Evolutionary conservation across 2,888 invertebrate genomes (phyloP), one percentile per base, ranked within the genome.

Genomic region (Microctonus hyperodae): DNA sequence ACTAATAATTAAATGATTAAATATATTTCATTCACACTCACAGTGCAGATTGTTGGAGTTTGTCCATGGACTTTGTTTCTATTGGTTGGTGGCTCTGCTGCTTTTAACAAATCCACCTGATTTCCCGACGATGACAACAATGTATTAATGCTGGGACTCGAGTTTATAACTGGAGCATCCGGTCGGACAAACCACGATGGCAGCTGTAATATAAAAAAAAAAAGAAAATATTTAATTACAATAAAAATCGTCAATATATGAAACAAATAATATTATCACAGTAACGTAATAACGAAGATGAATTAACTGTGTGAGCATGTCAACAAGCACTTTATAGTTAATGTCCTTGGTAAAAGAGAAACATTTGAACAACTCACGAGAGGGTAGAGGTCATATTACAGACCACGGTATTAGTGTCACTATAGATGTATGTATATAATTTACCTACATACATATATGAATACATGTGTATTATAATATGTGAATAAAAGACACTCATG

Each of bases 21-120:
- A n/a, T 55, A 28, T 28, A 55, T 55, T 55, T 55, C 28, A 28
- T 55, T 55, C 22, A 11, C 11, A 72, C 81, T 81, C 67, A 83
- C 83, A 71, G 81, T 80, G 72, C 82, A 82, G 69, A 83, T 83
- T 20, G 81, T 83, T 37, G 83, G 83, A 33, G 78, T 78, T 69
- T 83, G 81, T 16, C 83, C 83, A 48, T 83, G 83, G 35, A 83
- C 73, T 59, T 79, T 81, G 61, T 71, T 76, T 55, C 72, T 69
- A 63, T 79, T 75, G 59, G 75, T 65, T 13, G 75, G 68, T n/a
- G 75, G 65, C 13, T 70, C 69, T 22, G 77, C 74, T 5, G 70
- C 72, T 63, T 76, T 78, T 10, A 78, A 71, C 22, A 76, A 69
- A 22, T 65, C 60, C 7, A 58, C 13, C 31, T 68, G 70, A 59